phyloP scores from a whole-genome alignment of 2,113 vertebrate genomes.

The Equus przewalskii region DNA sequence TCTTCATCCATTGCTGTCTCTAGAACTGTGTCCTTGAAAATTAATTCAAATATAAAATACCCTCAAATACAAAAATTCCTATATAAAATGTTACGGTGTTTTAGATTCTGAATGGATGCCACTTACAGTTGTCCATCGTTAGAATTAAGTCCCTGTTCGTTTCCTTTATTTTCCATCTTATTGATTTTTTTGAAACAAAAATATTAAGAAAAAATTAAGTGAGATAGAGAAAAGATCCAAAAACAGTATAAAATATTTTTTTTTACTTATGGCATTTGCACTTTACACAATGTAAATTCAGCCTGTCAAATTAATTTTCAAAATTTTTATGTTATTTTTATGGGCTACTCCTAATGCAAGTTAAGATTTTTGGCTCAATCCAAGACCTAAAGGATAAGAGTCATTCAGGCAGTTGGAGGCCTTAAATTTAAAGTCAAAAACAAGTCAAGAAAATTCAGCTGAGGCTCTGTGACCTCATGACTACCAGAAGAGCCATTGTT shows the following conservation, averaged over 20 bases:
- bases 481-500: conserved; percentile 21
- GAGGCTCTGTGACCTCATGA: background rate
- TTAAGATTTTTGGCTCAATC: background rate
- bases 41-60: background rate
- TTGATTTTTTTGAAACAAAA: background rate
- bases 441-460: conserved; percentile 52
- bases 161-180: background rate
- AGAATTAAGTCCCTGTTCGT: background rate
- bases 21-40: background rate
- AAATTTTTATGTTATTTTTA: background rate
- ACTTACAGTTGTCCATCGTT: background rate
- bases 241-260: background rate
- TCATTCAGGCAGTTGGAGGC: background rate
- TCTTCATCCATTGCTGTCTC: background rate
- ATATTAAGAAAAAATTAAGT: background rate
- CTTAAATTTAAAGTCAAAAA: conserved; percentile 29
- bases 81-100: background rate
- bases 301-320: background rate
- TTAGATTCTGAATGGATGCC: background rate
- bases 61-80: background rate
- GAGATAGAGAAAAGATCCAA: background rate
- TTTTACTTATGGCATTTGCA: background rate
- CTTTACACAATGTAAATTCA: background rate
- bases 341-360: background rate
- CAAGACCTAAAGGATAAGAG: background rate